phyloP scores from a whole-genome alignment of 2,888 invertebrate genomes.

The Lepidochrysops patricia region DNA sequence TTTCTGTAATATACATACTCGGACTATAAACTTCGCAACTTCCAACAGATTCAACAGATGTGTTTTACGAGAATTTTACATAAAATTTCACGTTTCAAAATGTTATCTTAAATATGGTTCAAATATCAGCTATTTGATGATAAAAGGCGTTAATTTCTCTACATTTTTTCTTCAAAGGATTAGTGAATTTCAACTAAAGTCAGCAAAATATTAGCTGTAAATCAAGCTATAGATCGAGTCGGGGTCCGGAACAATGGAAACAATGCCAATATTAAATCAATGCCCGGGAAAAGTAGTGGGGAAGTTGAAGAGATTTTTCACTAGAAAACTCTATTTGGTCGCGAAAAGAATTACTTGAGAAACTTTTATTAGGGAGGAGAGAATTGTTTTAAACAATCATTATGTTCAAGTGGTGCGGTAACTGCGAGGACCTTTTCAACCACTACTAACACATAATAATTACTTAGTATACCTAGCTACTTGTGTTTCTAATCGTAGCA shows the following conservation, averaged over 20 bases:
- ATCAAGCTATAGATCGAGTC: not conserved
- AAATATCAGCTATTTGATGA: no score
- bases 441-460: not conserved
- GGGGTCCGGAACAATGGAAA: constrained; percentile 2
- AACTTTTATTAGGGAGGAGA: not conserved
- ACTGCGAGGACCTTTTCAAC: not conserved
- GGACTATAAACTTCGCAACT: not conserved
- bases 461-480: no score
- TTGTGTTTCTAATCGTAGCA: no score
- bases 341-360: not conserved
- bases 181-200: not conserved
- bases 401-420: not conserved
- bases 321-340: constrained; percentile 2
- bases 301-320: constrained; percentile 1
- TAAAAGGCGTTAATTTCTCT: no score
- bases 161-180: not conserved
- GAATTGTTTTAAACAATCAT: not conserved
- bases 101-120: not conserved
- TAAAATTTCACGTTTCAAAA: not conserved
- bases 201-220: not conserved
- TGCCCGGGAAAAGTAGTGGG: not conserved
- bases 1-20: no score
- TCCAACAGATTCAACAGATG: not conserved
- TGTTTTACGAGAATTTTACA: not conserved
- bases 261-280: constrained; percentile 8